A percentile compares a stretch with the other conserved stretches of the same genome.
Evolutionary conservation across 2,888 invertebrate genomes (phyloP).

Genomic region (Macrosiphum euphorbiae): DNA sequence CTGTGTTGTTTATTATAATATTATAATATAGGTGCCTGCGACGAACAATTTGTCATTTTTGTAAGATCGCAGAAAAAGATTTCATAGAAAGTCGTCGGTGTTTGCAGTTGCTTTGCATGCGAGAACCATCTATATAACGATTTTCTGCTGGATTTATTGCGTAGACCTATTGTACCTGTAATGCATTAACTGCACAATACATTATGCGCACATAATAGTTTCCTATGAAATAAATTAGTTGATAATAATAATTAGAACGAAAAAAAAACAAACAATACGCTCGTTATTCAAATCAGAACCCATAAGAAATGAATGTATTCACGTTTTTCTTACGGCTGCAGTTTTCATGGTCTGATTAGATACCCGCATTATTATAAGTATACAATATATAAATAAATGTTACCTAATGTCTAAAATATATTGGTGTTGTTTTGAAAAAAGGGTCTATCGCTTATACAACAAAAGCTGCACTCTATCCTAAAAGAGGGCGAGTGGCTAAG

Average conservation of each 20-base stretch:
- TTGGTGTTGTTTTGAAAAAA: neutral
- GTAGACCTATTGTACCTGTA: neutral
- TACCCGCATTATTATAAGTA: neutral
- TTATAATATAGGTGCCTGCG: neutral
- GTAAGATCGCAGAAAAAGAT: conserved; percentile 18
- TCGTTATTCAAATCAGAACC: neutral
- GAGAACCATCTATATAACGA: neutral
- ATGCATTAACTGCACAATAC: neutral
- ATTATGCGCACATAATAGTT: neutral
- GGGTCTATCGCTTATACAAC: neutral
- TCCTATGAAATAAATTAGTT: neutral
- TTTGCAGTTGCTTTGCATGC: neutral
- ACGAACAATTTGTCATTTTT: neutral
- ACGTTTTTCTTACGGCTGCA: neutral
- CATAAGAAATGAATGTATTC: neutral
- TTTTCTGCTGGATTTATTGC: neutral
- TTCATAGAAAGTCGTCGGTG: neutral
- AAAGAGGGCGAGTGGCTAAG: neutral
- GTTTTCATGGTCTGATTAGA: neutral
- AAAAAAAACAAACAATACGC: neutral
- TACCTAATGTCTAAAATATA: neutral
- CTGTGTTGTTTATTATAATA: conserved; percentile 15
- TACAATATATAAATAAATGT: too few relatives aligned
- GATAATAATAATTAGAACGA: neutral
- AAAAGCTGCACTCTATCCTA: neutral